Evolutionary conservation across 1,140 invertebrate genomes (phyloP).

Genomic region (Kradibia gibbosae): DNA sequence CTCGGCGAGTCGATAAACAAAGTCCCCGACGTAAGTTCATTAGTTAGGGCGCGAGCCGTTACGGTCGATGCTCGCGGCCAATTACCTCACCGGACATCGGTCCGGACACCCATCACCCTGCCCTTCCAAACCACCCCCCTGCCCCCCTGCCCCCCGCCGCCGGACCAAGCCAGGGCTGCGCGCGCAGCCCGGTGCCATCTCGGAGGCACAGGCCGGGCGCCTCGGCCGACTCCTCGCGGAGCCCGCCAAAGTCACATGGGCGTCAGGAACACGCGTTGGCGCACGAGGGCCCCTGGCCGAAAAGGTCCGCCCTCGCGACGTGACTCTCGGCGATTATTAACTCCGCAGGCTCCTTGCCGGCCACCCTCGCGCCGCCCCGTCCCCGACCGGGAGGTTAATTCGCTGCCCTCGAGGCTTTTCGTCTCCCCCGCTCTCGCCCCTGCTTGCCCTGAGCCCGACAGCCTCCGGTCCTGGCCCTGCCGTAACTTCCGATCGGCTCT

Average conservation of each 20-base stretch:
- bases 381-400: conserved; percentile 66
- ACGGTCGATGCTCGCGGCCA: no score
- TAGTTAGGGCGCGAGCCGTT: no score
- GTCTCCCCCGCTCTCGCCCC: conserved; percentile 53
- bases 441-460: conserved; percentile 40
- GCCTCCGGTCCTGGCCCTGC: not conserved
- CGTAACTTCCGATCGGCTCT: not conserved
- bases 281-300: conserved; percentile 68
- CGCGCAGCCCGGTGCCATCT: not conserved
- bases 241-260: conserved; percentile 71
- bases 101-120: no score
- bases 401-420: conserved; percentile 68
- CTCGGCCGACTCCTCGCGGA: conserved; percentile 73
- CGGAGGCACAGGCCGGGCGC: conserved; percentile 19
- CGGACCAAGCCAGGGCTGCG: not conserved
- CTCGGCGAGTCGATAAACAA: no score
- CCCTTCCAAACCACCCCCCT: no score
- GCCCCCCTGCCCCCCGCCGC: no score
- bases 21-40: no score
- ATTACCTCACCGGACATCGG: no score
- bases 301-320: conserved; percentile 69
- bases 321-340: conserved; percentile 75
- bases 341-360: conserved; percentile 62
- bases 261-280: conserved; percentile 69
- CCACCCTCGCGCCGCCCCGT: conserved; percentile 54